These are phyloP conservation scores for Ursus arctos DNA, from an alignment of 2,113 vertebrate genomes.

Conservation along the genomic window DNA sequence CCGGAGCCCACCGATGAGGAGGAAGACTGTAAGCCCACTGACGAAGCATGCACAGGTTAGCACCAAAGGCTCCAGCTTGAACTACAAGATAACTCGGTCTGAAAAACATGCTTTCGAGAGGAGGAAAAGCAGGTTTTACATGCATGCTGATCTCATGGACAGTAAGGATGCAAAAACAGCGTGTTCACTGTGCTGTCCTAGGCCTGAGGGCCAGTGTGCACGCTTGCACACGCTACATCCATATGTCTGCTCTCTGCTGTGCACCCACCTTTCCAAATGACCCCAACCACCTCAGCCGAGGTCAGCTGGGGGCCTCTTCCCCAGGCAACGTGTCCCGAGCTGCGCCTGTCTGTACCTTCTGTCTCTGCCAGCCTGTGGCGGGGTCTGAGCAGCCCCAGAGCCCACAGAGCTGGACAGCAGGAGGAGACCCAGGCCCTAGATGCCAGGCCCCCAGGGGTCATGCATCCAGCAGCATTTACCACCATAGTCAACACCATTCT, in stretches of 20 bases:
- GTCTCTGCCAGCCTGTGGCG: too few species aligned
- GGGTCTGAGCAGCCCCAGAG: neutral
- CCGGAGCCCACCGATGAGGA: neutral
- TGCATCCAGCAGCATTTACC: accelerated
- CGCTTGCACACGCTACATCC: too few species aligned
- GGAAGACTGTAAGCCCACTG: accelerated
- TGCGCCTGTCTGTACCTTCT: too few species aligned
- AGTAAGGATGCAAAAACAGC: accelerated
- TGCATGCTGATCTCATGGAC: neutral
- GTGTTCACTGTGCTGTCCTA: accelerated
- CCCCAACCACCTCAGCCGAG: accelerated
- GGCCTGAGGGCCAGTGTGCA: neutral
- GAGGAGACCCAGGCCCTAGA: neutral
- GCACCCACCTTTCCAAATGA: neutral
- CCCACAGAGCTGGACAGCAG: neutral
- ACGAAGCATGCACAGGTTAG: accelerated
- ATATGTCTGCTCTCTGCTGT: neutral
- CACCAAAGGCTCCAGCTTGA: neutral
- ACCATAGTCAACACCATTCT: accelerated
- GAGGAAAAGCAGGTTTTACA: neutral
- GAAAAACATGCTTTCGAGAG: neutral
- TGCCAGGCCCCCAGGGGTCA: too few species aligned
- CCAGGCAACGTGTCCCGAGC: too few species aligned
- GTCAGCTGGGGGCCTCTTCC: neutral
- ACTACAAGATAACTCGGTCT: neutral